Conservation (phyloP, 2,797 vertebrate genomes). For the Neostethus bicornis region DNA sequence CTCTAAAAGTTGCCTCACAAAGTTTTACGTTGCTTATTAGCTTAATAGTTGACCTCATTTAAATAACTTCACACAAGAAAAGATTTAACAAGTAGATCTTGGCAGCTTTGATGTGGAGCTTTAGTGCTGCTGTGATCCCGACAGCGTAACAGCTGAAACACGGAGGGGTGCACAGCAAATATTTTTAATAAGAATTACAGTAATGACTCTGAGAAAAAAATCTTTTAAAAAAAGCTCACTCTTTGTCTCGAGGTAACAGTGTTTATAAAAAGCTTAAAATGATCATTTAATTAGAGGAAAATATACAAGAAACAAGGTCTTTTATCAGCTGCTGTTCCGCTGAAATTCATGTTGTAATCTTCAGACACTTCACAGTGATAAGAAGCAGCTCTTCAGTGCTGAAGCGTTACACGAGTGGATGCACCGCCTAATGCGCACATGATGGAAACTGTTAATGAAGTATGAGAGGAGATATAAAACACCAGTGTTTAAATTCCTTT, state of each 20-base stretch:
- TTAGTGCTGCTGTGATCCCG: slow-evolving; percentile 14
- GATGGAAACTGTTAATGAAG: slow-evolving; percentile 52
- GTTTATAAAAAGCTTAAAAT: slow-evolving; percentile 15
- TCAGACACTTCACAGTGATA: slow-evolving; percentile 32
- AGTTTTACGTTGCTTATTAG: slow-evolving; percentile 16
- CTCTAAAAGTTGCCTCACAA: slow-evolving; percentile 9
- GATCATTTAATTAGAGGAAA: slow-evolving; percentile 26
- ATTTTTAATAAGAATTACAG: slow-evolving; percentile 13
- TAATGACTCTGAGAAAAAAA: slow-evolving; percentile 13
- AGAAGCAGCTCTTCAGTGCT: slow-evolving; percentile 45
- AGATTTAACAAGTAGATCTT: slow-evolving; percentile 24
- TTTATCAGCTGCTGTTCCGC: slow-evolving; percentile 45
- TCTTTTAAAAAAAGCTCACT: slow-evolving; percentile 1
- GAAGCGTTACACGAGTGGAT: slow-evolving; percentile 53
- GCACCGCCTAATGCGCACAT: slow-evolving; percentile 56
- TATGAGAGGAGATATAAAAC: slow-evolving; percentile 20
- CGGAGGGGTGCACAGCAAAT: slow-evolving; percentile 5
- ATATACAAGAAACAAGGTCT: slow-evolving; percentile 27
- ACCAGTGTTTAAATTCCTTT: neutral
- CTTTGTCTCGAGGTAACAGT: neutral
- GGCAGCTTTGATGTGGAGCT: slow-evolving; percentile 1
- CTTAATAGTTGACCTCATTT: slow-evolving; percentile 26
- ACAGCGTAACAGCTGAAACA: slow-evolving; percentile 9
- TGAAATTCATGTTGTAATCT: slow-evolving; percentile 34
- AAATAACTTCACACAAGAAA: slow-evolving; percentile 6